Evolutionary conservation across 2,113 vertebrate species (phyloP).

Genomic region (Zingel zingel): DNA sequence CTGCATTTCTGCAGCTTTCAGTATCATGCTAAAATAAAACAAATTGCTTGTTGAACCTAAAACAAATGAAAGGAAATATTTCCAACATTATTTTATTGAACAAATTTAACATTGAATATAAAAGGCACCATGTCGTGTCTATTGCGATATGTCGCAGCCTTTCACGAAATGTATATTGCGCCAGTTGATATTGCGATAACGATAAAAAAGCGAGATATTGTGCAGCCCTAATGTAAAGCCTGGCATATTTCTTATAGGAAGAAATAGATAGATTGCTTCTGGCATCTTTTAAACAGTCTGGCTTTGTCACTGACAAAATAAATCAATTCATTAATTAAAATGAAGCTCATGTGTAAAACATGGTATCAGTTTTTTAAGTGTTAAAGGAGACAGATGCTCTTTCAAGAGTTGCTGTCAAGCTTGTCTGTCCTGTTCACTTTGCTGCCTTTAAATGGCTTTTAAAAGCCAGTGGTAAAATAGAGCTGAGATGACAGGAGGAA

Average conservation of each 20-base stretch:
- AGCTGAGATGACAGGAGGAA: slow-evolving; percentile 70
- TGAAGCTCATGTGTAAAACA: slow-evolving; percentile 72
- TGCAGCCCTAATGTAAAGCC: slow-evolving; percentile 27
- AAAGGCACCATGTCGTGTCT: too few relatives aligned
- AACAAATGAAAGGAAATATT: too few relatives aligned
- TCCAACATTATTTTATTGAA: too few relatives aligned
- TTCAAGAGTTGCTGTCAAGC: slow-evolving; percentile 73
- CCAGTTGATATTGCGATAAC: too few relatives aligned
- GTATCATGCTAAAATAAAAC: too few relatives aligned
- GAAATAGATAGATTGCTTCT: slow-evolving; percentile 64
- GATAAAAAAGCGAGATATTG: too few relatives aligned
- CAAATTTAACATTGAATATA: too few relatives aligned
- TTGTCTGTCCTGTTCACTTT: slow-evolving; percentile 66
- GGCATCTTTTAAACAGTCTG: slow-evolving; percentile 65
- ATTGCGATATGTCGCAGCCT: too few relatives aligned
- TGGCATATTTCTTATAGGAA: slow-evolving; percentile 37
- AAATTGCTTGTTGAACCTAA: too few relatives aligned
- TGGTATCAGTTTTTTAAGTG: slow-evolving; percentile 75
- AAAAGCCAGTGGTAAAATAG: slow-evolving; percentile 74
- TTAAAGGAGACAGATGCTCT: slow-evolving; percentile 78
- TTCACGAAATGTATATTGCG: too few relatives aligned
- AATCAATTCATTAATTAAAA: slow-evolving; percentile 86
- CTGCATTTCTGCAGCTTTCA: too few relatives aligned
- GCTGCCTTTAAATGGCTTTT: slow-evolving; percentile 73
- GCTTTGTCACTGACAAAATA: slow-evolving; percentile 80